phyloP scores from a whole-genome alignment of 2,113 vertebrate genomes.

The Jaculus jaculus region DNA sequence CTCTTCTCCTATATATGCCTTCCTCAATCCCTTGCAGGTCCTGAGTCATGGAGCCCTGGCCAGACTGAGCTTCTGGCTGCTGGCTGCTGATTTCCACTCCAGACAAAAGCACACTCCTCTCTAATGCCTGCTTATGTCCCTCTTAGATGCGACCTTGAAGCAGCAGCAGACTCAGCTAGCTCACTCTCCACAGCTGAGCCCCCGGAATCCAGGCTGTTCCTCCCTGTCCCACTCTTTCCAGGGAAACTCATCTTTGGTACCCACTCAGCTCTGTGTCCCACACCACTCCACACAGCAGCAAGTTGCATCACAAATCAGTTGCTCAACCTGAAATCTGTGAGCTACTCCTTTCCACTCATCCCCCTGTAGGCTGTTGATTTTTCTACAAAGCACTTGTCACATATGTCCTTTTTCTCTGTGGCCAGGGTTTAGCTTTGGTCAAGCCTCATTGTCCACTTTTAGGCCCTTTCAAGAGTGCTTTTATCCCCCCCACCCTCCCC shows the following conservation, averaged over 20 bases:
- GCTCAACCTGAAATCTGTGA: not conserved
- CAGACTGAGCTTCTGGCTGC: not conserved
- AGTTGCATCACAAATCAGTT: not conserved
- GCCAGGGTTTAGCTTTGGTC: not conserved
- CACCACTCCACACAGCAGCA: not conserved
- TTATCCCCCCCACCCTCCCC: too few relatives aligned
- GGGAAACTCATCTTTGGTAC: not conserved
- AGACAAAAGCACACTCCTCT: not conserved
- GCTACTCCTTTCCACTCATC: too few relatives aligned
- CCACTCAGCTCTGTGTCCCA: not conserved
- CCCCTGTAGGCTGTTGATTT: not conserved
- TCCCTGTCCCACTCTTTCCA: not conserved
- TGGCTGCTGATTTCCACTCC: not conserved
- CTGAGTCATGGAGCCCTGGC: not conserved
- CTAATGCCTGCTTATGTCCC: fast-evolving
- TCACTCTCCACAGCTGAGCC: not conserved
- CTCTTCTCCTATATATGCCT: fast-evolving
- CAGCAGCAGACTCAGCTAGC: not conserved
- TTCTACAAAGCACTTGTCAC: not conserved
- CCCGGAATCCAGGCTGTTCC: too few relatives aligned
- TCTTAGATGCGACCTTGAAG: not conserved
- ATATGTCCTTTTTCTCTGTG: not conserved
- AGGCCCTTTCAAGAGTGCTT: not conserved
- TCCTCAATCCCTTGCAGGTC: not conserved
- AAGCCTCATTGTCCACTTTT: not conserved